Evolutionary conservation across 2,888 invertebrate species (phyloP).

Genomic region (Patella caerulea): DNA sequence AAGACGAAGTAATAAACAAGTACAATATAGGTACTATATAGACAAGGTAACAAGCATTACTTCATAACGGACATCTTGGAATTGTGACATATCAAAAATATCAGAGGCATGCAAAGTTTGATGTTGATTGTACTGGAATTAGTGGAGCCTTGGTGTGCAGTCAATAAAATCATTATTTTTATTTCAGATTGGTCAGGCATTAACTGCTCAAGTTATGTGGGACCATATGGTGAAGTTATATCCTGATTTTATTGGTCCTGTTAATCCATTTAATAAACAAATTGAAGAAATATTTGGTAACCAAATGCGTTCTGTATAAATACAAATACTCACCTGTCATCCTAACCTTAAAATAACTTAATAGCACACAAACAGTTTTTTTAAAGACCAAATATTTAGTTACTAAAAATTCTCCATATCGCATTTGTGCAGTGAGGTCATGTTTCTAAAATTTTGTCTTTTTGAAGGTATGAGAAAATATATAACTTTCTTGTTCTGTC

Average conservation of each 20-base stretch:
- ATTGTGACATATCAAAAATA: neutral
- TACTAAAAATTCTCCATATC: too few relatives aligned
- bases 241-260: constrained; percentile 70
- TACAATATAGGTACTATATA: neutral
- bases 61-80: too few relatives aligned
- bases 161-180: neutral
- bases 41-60: neutral
- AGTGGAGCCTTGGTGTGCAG: neutral
- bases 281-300: constrained; percentile 71
- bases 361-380: too few relatives aligned
- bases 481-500: too few relatives aligned
- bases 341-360: too few relatives aligned
- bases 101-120: neutral
- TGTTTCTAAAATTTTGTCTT: too few relatives aligned
- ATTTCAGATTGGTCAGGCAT: constrained; percentile 55
- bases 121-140: too few relatives aligned
- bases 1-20: too few relatives aligned
- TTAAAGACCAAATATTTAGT: too few relatives aligned
- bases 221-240: constrained; percentile 55
- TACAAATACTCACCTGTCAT: too few relatives aligned
- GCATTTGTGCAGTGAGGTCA: too few relatives aligned
- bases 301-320: constrained; percentile 47
- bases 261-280: constrained; percentile 70
- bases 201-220: constrained; percentile 59
- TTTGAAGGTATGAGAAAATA: too few relatives aligned